phyloP scores from a whole-genome alignment of 2,113 vertebrate genomes.

The Calidris pugnax region DNA sequence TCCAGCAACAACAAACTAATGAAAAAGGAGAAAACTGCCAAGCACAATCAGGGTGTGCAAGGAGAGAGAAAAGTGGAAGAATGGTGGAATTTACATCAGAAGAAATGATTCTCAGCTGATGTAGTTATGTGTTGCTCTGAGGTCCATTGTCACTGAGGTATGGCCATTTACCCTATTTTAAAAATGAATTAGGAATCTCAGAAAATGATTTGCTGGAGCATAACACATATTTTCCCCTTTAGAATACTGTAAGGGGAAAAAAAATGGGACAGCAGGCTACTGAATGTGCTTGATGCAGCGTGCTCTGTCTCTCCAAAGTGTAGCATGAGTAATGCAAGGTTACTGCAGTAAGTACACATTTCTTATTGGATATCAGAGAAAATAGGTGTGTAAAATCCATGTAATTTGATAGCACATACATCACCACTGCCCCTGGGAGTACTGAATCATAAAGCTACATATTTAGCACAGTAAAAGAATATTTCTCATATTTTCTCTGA shows the following conservation, averaged over 20 bases:
- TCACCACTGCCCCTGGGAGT: conserved; percentile 19
- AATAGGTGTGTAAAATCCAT: conserved; percentile 57
- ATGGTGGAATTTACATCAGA: not conserved
- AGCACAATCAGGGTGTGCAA: not conserved
- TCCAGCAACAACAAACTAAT: not conserved
- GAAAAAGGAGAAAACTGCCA: not conserved
- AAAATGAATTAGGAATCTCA: not conserved
- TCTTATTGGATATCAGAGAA: conserved; percentile 44
- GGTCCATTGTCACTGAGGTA: not conserved
- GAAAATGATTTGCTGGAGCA: not conserved
- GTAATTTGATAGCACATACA: conserved; percentile 40
- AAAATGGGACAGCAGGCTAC: not conserved
- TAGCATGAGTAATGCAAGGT: conserved; percentile 51
- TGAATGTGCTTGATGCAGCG: not conserved
- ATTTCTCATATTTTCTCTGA: conserved; percentile 29
- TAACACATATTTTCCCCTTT: not conserved
- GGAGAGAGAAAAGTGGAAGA: not conserved
- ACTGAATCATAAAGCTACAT: conserved; percentile 32
- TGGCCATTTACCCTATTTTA: not conserved
- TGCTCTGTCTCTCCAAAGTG: not conserved
- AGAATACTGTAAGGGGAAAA: not conserved
- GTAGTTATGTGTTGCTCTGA: not conserved
- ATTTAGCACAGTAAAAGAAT: conserved; percentile 40
- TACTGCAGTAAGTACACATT: conserved; percentile 55
- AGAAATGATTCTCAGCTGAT: not conserved